phyloP scores from a whole-genome alignment of 2,888 invertebrate species.

The Tinea semifulvella region DNA sequence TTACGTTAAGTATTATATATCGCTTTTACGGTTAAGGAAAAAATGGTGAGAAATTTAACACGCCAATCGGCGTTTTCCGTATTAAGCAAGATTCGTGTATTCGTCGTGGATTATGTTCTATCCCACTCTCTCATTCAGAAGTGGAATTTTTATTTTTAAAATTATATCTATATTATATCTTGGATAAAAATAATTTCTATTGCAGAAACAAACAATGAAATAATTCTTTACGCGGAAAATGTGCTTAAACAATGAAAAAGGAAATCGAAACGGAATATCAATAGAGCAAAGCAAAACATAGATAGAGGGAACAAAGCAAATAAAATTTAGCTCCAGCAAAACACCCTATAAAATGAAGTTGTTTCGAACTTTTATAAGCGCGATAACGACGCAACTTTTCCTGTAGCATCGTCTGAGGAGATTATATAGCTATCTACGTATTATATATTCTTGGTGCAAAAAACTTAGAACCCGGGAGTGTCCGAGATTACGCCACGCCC shows the following conservation, averaged over 20 bases:
- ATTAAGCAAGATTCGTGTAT: too few species aligned
- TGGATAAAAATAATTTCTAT: too few species aligned
- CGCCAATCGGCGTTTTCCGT: too few species aligned
- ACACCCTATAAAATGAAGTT: slow-evolving; percentile 64
- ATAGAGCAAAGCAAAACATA: slow-evolving; percentile 32
- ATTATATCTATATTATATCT: too few species aligned
- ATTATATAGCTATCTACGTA: slow-evolving; percentile 2
- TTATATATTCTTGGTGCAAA: slow-evolving; percentile 44
- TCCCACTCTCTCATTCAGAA: too few species aligned
- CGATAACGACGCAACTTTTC: slow-evolving; percentile 62
- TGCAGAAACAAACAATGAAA: neutral
- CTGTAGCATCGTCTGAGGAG: slow-evolving; percentile 8
- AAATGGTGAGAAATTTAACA: too few species aligned
- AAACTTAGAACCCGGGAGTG: slow-evolving; percentile 63
- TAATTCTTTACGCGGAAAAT: too few species aligned
- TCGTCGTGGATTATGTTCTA: too few species aligned
- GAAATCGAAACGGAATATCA: neutral
- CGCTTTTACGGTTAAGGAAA: too few species aligned
- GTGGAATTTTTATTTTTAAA: too few species aligned
- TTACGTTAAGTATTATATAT: too few species aligned
- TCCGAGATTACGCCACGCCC: slow-evolving; percentile 53
- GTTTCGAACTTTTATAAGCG: slow-evolving; percentile 64
- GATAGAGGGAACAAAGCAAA: slow-evolving; percentile 56
- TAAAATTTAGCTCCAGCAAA: slow-evolving; percentile 62
- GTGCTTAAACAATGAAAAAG: neutral